These are phyloP conservation scores for Drosophila diplacantha DNA, from an alignment of 2,888 invertebrate genomes.

Conservation along the genomic window DNA sequence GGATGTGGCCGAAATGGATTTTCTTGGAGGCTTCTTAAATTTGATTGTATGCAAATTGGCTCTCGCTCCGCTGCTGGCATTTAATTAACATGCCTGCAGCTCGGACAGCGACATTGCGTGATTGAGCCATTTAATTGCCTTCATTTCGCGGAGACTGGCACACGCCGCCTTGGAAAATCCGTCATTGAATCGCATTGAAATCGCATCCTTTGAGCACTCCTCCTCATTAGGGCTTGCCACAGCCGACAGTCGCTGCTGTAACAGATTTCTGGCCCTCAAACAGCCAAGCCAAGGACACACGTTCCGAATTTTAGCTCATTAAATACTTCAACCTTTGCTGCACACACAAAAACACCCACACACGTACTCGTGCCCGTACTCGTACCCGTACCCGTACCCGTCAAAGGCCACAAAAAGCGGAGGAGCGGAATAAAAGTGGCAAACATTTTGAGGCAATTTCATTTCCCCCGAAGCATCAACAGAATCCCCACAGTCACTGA, in stretches of 20 bases:
- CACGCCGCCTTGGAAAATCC: slow-evolving; percentile 6
- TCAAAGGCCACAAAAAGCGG: slow-evolving; percentile 55
- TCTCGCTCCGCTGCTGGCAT: slow-evolving; percentile 14
- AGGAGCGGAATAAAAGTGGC: slow-evolving; percentile 50
- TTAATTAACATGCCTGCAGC: slow-evolving; percentile 43
- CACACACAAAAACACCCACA: slow-evolving; percentile 36
- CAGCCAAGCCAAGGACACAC: slow-evolving; percentile 48
- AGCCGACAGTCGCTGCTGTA: slow-evolving; percentile 14
- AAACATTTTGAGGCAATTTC: slow-evolving; percentile 66
- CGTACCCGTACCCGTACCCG: slow-evolving; percentile 36
- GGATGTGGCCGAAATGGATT: slow-evolving; percentile 26
- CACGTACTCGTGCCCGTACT: slow-evolving; percentile 25
- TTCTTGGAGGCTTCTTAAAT: slow-evolving; percentile 40
- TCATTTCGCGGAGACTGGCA: neutral
- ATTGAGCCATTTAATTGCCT: slow-evolving; percentile 40
- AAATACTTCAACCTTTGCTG: slow-evolving; percentile 64
- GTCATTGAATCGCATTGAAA: slow-evolving; percentile 23
- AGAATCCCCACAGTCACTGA: slow-evolving; percentile 55
- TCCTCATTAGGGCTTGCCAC: slow-evolving; percentile 37
- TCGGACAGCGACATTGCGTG: slow-evolving; percentile 9
- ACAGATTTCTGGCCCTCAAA: slow-evolving; percentile 34
- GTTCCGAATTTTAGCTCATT: slow-evolving; percentile 64
- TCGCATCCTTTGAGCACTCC: slow-evolving; percentile 20
- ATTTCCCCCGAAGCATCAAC: slow-evolving; percentile 48
- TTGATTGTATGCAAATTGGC: slow-evolving; percentile 49